A percentile compares a stretch with the other conserved stretches of the same genome.
These are phyloP conservation scores for Yponomeuta evonymella DNA, from an alignment of 2,888 invertebrate genomes.

Conservation along the genomic window DNA sequence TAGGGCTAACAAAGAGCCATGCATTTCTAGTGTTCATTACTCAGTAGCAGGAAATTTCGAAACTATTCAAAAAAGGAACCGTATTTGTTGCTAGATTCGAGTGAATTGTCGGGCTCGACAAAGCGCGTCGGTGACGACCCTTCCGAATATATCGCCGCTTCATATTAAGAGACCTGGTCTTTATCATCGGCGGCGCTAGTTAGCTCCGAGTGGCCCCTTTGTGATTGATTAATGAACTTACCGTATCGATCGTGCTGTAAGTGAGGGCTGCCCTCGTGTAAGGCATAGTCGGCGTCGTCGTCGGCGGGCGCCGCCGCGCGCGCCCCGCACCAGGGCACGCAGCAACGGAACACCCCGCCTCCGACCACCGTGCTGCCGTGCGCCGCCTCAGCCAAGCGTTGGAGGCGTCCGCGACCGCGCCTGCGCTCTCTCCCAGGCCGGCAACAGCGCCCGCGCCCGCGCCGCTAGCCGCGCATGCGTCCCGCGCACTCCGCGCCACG, in stretches of 20 bases:
- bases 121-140: no score
- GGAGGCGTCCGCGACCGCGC: slow-evolving; percentile 57
- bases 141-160: no score
- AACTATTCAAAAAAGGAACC: no score
- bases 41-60: no score
- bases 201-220: neutral
- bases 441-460: slow-evolving; percentile 59
- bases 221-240: slow-evolving; percentile 33
- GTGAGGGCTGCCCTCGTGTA: slow-evolving; percentile 62
- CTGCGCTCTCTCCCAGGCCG: slow-evolving; percentile 28
- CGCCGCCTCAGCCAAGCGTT: slow-evolving; percentile 64
- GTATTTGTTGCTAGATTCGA: no score
- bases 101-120: no score
- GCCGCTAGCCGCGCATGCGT: slow-evolving; percentile 27
- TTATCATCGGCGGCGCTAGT: neutral
- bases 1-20: neutral
- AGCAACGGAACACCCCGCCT: slow-evolving; percentile 88
- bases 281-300: slow-evolving; percentile 72
- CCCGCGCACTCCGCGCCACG: slow-evolving; percentile 19
- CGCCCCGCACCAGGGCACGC: slow-evolving; percentile 87
- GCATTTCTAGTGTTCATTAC: no score
- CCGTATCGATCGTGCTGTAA: slow-evolving; percentile 55
- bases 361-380: slow-evolving; percentile 81
- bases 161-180: neutral
- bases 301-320: slow-evolving; percentile 80